Evolutionary conservation across 2,113 vertebrate species (phyloP).

Genomic region (Xerus inauris): DNA sequence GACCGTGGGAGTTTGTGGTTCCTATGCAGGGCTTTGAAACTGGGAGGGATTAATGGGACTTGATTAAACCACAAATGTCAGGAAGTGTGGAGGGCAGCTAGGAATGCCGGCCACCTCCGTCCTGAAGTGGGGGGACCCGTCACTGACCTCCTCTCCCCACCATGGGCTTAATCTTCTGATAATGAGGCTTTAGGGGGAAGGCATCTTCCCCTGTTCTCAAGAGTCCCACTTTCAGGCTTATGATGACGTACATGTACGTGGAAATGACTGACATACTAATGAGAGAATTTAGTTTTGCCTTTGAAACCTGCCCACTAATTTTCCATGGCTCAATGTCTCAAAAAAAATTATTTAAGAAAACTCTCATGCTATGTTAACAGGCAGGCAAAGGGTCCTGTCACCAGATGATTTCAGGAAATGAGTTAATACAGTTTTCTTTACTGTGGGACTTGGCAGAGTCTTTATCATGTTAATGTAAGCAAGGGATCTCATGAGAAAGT

Average conservation of each 20-base stretch:
- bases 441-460: not conserved
- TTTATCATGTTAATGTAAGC: not conserved
- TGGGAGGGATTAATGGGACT: slow-evolving; percentile 72
- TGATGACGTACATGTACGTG: fast-evolving
- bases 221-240: not conserved
- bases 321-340: not conserved
- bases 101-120: slow-evolving; percentile 58
- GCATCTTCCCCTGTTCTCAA: not conserved
- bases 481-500: not conserved
- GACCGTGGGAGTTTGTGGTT: slow-evolving; percentile 78
- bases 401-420: not conserved
- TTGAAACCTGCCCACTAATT: slow-evolving; percentile 39
- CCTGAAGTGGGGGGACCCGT: not conserved
- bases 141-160: not conserved
- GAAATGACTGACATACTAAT: not conserved
- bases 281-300: slow-evolving; percentile 12
- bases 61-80: slow-evolving; percentile 81
- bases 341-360: slow-evolving; percentile 2
- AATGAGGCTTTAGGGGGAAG: not conserved
- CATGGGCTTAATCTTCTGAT: slow-evolving; percentile 30
- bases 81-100: slow-evolving; percentile 69
- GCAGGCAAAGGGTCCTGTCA: not conserved
- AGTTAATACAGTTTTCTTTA: not conserved
- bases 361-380: not conserved
- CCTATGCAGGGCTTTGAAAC: slow-evolving; percentile 76